These are phyloP conservation scores for Nomada hirtipes DNA, from an alignment of 2,888 invertebrate genomes.

Conservation along the genomic window DNA sequence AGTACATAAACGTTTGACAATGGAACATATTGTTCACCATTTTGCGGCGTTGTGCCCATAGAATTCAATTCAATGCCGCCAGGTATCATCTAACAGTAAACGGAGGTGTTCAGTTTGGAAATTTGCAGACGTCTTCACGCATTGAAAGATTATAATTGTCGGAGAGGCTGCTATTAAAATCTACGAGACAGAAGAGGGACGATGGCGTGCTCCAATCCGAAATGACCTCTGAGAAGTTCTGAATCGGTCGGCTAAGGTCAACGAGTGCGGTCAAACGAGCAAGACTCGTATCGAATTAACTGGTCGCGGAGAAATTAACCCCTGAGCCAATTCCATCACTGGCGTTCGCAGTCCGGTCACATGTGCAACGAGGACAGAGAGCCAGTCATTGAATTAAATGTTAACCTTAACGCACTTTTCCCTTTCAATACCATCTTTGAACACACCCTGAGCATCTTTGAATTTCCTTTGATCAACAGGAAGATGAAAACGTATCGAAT, in stretches of 20 bases:
- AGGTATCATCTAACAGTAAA: too few relatives aligned
- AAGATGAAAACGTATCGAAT: background rate
- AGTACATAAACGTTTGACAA: too few relatives aligned
- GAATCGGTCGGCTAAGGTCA: constrained; percentile 64
- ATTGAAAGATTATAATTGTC: constrained; percentile 1
- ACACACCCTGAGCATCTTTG: background rate
- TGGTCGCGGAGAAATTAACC: constrained; percentile 75
- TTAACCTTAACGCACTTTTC: background rate
- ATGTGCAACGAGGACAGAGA: constrained; percentile 9
- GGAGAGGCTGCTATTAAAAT: background rate
- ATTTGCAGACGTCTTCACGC: too few relatives aligned
- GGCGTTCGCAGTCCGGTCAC: constrained; percentile 25
- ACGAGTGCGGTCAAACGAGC: constrained; percentile 66
- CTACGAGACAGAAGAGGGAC: background rate
- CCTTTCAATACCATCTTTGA: background rate
- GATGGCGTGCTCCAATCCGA: constrained; percentile 15
- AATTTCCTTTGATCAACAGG: too few relatives aligned
- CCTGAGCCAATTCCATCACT: constrained; percentile 65
- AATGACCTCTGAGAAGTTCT: constrained; percentile 45
- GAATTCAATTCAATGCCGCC: too few relatives aligned
- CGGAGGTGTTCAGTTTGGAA: too few relatives aligned
- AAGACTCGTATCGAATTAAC: constrained; percentile 72
- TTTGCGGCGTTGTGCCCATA: too few relatives aligned
- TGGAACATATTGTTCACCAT: too few relatives aligned
- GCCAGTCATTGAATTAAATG: background rate